These are phyloP conservation scores for Ophion costatus DNA, from an alignment of 2,888 invertebrate species.

Conservation along the genomic window DNA sequence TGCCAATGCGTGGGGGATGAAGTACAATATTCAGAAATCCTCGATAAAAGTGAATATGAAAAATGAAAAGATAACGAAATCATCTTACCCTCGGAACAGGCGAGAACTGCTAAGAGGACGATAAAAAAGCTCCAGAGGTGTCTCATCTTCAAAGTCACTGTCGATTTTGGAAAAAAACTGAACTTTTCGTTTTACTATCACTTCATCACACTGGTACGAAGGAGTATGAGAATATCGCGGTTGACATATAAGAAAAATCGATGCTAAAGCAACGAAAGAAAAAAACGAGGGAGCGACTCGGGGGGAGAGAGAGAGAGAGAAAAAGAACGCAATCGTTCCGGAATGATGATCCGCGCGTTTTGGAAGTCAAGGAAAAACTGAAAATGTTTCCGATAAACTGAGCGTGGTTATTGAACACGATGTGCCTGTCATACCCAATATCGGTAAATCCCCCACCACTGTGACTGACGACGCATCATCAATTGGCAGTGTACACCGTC, in stretches of 20 bases:
- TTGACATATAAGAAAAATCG: conserved; percentile 21
- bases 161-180: conserved; percentile 16
- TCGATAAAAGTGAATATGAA: background rate
- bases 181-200: conserved; percentile 34
- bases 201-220: conserved; percentile 54
- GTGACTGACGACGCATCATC: conserved; percentile 33
- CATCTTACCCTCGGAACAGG: conserved; percentile 50
- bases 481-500: conserved; percentile 43
- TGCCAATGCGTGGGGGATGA: background rate
- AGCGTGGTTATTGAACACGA: conserved; percentile 69
- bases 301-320: background rate
- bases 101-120: conserved; percentile 44
- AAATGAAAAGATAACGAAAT: background rate
- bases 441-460: conserved; percentile 53
- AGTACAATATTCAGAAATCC: background rate
- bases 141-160: conserved; percentile 52
- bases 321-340: conserved; percentile 10
- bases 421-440: conserved; percentile 62
- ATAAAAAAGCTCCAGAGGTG: conserved; percentile 38
- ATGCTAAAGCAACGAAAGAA: background rate
- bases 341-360: conserved; percentile 54
- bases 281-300: conserved; percentile 3
- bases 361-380: conserved; percentile 66
- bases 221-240: conserved; percentile 5
- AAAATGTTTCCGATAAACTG: conserved; percentile 52